These are phyloP conservation scores for Ptilonorhynchus violaceus DNA, from an alignment of 2,113 vertebrate species.

Conservation along the genomic window DNA sequence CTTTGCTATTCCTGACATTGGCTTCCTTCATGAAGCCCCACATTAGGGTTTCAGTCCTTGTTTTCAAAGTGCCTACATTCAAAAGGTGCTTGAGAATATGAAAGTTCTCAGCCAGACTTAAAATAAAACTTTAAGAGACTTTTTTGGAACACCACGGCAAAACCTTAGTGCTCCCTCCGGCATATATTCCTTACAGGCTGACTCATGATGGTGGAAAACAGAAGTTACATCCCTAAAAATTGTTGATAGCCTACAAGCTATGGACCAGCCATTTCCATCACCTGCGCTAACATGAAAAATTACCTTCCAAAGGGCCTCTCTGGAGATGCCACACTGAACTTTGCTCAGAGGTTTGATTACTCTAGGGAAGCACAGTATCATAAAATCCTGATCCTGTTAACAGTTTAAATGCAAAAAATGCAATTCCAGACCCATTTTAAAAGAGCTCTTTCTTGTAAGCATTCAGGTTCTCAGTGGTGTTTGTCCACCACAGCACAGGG, in stretches of 20 bases:
- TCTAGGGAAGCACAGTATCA: too few species aligned
- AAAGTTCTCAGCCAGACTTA: not conserved
- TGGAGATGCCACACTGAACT: not conserved
- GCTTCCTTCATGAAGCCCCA: not conserved
- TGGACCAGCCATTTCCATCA: not conserved
- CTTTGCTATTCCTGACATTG: not conserved
- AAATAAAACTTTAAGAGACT: not conserved
- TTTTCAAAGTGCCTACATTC: not conserved
- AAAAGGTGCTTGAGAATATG: not conserved
- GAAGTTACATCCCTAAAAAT: not conserved
- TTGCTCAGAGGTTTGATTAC: too few species aligned
- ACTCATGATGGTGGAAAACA: rapidly evolving
- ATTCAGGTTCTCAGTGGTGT: not conserved
- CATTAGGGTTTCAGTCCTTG: not conserved
- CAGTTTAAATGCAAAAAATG: not conserved
- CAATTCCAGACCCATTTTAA: not conserved
- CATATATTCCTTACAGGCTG: not conserved
- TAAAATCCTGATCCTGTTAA: rapidly evolving
- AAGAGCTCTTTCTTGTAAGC: not conserved
- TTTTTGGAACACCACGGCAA: not conserved
- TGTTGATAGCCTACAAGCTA: too few species aligned
- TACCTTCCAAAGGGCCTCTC: not conserved
- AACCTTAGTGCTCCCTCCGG: not conserved
- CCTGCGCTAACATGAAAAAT: not conserved
- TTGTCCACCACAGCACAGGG: rapidly evolving